Evolutionary conservation across 2,888 invertebrate species (phyloP).

Genomic region (Tinea pellionella): DNA sequence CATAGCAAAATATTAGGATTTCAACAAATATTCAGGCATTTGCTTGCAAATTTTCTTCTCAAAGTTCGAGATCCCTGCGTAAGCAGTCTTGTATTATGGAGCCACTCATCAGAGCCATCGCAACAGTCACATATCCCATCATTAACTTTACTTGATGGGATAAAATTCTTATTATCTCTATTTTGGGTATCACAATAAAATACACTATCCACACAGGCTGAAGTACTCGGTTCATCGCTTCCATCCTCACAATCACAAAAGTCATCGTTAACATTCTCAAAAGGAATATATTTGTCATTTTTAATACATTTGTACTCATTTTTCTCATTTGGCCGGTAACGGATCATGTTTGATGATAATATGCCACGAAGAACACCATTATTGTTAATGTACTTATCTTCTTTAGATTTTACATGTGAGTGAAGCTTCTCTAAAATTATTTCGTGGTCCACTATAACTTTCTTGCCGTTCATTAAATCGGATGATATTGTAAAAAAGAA

Average conservation of each 20-base stretch:
- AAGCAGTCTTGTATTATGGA: constrained; percentile 29
- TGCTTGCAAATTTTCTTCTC: constrained; percentile 39
- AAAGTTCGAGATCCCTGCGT: constrained; percentile 38
- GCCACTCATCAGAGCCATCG: constrained; percentile 91
- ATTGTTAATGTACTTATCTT: constrained; percentile 47
- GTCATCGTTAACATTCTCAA: constrained; percentile 78
- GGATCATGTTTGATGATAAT: constrained; percentile 36
- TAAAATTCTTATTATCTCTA: constrained; percentile 42
- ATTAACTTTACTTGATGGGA: constrained; percentile 85
- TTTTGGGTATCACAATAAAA: constrained; percentile 83
- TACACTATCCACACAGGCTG: constrained; percentile 85
- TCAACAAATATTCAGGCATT: constrained; percentile 40
- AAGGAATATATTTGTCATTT: constrained; percentile 42
- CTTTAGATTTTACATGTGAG: constrained; percentile 33
- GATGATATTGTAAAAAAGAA: constrained; percentile 50
- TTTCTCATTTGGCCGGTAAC: constrained; percentile 45
- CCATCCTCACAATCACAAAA: constrained; percentile 89
- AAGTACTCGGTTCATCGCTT: constrained; percentile 86
- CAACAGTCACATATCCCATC: constrained; percentile 96
- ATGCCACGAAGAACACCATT: constrained; percentile 54
- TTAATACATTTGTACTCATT: constrained; percentile 54
- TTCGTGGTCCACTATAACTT: constrained; percentile 25
- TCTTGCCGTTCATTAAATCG: constrained; percentile 30
- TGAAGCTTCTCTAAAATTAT: constrained; percentile 23
- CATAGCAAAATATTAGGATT: no score